Evolutionary conservation across 2,113 vertebrate species (phyloP), one percentile per base, ranked within the genome.

Genomic region (Cyrtonyx montezumae): DNA sequence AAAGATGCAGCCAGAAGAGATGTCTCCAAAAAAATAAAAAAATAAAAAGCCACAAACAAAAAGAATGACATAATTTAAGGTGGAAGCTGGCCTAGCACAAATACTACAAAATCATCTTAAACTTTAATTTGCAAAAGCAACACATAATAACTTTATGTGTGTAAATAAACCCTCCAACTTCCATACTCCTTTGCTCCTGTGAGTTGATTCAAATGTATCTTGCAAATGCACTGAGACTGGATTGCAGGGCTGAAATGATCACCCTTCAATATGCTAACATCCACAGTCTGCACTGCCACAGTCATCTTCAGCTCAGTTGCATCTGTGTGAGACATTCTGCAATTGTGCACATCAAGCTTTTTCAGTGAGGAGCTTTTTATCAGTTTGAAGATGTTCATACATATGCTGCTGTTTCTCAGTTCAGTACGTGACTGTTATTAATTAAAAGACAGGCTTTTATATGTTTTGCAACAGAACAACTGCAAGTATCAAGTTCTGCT

Each of bases 261-360:
- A 40, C 32, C 7, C 28, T 81, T 28, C 62, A 59, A 45, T 36
- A 36, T 20, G 17, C 11, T 6, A 3, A 51, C 34, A 36, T 7
- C 13, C 43, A 5, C 19, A 46, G 23, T 34, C 61, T 8, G 55
- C 92, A 46, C 6, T 2, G 2, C 26, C 22, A 6, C 3, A 18
- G 8, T 23, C 32, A 23, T 22, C 32, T 46, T 30, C 71, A 85
- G 37, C 48, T 22, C 14, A 67, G 13, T 2, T 84, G 69, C 37
- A 46, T 17, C 3, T 2, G 0, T 14, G 23, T 23, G 58, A 76
- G 55, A 68, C 43, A 8, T 42, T 17, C 17, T 17, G 10, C 21
- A 65, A 48, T 21, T 3, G 1, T 0, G 3, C 32, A 51, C 13
- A 16, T 8, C 61, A 40, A 34, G 48, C 36, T 42, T 37, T n/a